A percentile compares a stretch with the other conserved stretches of the same genome.
Conservation (phyloP, 2,888 invertebrate species). For the Brachyptera risi region DNA sequence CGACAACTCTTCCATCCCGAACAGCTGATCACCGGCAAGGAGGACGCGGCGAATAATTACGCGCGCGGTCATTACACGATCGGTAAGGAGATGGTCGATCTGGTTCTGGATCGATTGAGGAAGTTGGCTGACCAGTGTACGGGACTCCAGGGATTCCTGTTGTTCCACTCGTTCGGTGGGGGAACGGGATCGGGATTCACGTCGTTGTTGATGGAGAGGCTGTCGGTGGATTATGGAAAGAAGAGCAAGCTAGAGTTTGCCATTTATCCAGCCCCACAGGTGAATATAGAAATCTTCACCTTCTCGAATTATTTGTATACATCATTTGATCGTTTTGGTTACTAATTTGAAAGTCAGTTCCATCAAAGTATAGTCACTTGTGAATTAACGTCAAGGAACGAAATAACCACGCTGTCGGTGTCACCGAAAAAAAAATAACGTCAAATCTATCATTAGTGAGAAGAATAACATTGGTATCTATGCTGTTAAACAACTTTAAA, state of each 20-base stretch:
- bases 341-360: background rate
- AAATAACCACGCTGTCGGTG: too few relatives aligned
- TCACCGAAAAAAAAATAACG: too few relatives aligned
- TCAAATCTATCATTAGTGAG: too few relatives aligned
- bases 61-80: constrained; percentile 97
- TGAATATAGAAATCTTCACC: too few relatives aligned
- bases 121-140: constrained; percentile 89
- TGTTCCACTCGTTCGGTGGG: constrained; percentile 60
- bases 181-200: constrained; percentile 64
- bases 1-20: constrained; percentile 96
- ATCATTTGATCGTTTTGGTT: too few relatives aligned
- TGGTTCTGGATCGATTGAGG: constrained; percentile 82
- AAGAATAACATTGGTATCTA: too few relatives aligned
- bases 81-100: constrained; percentile 90
- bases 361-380: too few relatives aligned
- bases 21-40: constrained; percentile 94
- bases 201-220: constrained; percentile 60
- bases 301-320: background rate
- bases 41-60: constrained; percentile 97
- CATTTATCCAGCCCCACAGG: constrained; percentile 61
- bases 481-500: too few relatives aligned
- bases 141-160: constrained; percentile 61
- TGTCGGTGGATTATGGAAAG: constrained; percentile 62
- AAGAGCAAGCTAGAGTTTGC: constrained; percentile 57
- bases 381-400: too few relatives aligned